Conservation (phyloP, 2,113 vertebrate species). For the Albula glossodonta region DNA sequence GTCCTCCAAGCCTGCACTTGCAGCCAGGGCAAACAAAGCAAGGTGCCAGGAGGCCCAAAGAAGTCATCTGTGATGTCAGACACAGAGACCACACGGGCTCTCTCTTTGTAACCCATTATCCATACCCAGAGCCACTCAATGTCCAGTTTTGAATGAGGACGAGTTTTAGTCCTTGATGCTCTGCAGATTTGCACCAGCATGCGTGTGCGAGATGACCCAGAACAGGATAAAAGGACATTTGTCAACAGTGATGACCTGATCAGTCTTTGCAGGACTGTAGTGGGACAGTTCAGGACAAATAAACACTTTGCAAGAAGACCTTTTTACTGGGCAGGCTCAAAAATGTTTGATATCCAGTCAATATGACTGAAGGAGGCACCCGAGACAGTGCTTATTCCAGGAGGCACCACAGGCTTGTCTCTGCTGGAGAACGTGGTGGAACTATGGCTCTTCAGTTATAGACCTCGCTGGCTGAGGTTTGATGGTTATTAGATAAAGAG, state of each 20-base stretch:
- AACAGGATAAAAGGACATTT: background rate
- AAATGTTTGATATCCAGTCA: background rate
- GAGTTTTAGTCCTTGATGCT: background rate
- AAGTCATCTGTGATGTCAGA: conserved; percentile 68
- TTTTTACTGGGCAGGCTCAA: background rate
- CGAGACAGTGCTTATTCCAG: background rate
- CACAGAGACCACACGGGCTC: conserved; percentile 64
- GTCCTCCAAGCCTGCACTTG: conserved; percentile 54
- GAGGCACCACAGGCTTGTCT: background rate
- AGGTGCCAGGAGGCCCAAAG: conserved; percentile 36
- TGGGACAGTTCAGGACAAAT: background rate
- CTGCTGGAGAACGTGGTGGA: background rate
- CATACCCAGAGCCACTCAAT: background rate
- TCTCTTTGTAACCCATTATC: conserved; percentile 59
- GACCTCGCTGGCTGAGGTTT: background rate
- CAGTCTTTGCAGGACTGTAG: background rate
- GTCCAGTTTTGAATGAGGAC: background rate
- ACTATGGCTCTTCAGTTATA: background rate
- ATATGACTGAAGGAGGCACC: background rate
- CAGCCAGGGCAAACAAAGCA: conserved; percentile 23
- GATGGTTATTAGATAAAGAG: background rate
- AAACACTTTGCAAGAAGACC: background rate
- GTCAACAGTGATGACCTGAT: background rate
- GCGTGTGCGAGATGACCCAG: background rate
- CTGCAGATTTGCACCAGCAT: background rate